These are phyloP conservation scores for Alviniconcha strummeri DNA, from an alignment of 2,888 invertebrate species.

Conservation along the genomic window DNA sequence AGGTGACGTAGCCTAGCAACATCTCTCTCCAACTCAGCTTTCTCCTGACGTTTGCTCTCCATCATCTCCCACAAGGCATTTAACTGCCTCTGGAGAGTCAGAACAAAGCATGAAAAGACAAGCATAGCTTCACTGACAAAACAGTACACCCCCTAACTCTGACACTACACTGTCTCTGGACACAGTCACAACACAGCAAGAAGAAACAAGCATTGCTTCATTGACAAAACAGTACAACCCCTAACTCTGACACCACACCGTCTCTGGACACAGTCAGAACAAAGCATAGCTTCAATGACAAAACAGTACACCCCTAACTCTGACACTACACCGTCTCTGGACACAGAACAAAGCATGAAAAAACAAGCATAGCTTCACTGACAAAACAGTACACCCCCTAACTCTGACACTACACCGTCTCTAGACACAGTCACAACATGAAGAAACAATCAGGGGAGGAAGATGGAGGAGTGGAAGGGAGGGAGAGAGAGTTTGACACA, in stretches of 20 bases:
- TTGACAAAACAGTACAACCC: neutral
- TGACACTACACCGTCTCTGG: neutral
- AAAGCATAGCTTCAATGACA: neutral
- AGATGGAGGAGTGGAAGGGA: neutral
- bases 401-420: neutral
- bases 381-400: neutral
- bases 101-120: neutral
- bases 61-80: slow-evolving; percentile 55
- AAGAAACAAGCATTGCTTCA: neutral
- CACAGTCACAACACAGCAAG: neutral
- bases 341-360: neutral
- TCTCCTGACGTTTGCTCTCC: slow-evolving; percentile 51
- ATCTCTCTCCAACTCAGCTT: slow-evolving; percentile 53
- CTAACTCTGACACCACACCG: neutral
- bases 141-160: neutral
- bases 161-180: neutral
- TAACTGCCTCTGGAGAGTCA: neutral
- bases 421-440: neutral
- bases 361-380: neutral
- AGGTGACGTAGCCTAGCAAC: slow-evolving; percentile 51
- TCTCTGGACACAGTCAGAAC: neutral
- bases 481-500: neutral
- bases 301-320: neutral
- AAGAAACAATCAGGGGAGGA: neutral
- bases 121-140: neutral